Percentiles rank a stretch among this genome's conserved stretches.
Conservation (phyloP, 1,140 invertebrate species). For the Solen grandis region DNA sequence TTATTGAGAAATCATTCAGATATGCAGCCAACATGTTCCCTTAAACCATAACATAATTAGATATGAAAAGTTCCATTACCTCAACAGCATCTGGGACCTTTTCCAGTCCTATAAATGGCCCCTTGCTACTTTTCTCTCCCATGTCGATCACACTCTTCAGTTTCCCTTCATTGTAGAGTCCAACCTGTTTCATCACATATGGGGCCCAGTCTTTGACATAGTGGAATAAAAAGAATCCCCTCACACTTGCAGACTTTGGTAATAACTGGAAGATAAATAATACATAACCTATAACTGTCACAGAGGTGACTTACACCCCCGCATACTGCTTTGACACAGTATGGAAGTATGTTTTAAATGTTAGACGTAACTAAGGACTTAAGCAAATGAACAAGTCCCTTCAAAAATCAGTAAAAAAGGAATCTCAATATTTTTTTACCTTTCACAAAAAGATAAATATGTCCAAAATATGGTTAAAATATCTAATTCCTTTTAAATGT, state of each 20-base stretch:
- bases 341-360: no score
- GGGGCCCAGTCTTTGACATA: constrained; percentile 51
- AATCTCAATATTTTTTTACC: no score
- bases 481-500: no score
- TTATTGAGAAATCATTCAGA: no score
- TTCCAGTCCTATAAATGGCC: constrained; percentile 71
- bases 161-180: constrained; percentile 59
- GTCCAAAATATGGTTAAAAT: no score
- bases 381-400: no score
- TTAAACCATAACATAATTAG: neutral
- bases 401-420: no score
- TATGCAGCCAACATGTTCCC: neutral
- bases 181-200: constrained; percentile 60
- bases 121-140: constrained; percentile 57
- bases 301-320: no score
- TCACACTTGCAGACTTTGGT: constrained; percentile 71
- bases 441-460: no score
- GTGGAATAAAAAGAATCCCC: constrained; percentile 73
- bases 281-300: neutral
- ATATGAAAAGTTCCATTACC: constrained; percentile 45
- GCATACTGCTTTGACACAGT: no score
- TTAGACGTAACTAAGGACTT: no score
- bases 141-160: constrained; percentile 65
- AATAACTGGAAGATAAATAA: constrained; percentile 64
- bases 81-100: constrained; percentile 71